phyloP scores from a whole-genome alignment of 2,888 invertebrate genomes.

The Aquatica leii region DNA sequence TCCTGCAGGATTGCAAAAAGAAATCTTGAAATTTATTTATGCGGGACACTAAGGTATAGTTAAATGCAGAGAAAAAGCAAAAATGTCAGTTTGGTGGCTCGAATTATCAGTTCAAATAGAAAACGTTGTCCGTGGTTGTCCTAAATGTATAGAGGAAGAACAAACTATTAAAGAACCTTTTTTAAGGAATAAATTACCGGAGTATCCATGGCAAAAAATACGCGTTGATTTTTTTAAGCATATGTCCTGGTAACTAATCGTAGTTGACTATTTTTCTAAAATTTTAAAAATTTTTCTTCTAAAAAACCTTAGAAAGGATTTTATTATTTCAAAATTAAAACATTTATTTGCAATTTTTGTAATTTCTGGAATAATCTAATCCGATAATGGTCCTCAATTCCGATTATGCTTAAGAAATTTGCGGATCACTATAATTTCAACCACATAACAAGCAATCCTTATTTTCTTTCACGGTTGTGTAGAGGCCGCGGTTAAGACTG shows the following conservation, averaged over 20 bases:
- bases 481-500: no score
- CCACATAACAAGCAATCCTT: slow-evolving; percentile 39
- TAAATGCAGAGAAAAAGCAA: slow-evolving; percentile 40
- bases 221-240: slow-evolving; percentile 35
- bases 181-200: no score
- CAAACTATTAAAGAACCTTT: slow-evolving; percentile 15
- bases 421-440: no score
- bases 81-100: slow-evolving; percentile 43
- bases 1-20: slow-evolving; percentile 32
- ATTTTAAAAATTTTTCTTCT: slow-evolving; percentile 12
- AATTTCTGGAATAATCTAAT: slow-evolving; percentile 33
- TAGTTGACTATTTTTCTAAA: no score
- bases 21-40: slow-evolving; percentile 40
- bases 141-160: not conserved
- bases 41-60: not conserved
- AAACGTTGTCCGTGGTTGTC: slow-evolving; percentile 5
- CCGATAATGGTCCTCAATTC: slow-evolving; percentile 25
- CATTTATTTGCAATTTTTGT: slow-evolving; percentile 35
- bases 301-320: slow-evolving; percentile 2
- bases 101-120: slow-evolving; percentile 6
- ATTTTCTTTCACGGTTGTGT: slow-evolving; percentile 29
- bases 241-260: not conserved
- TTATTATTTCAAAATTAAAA: slow-evolving; percentile 20
- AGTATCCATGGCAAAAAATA: slow-evolving; percentile 40
- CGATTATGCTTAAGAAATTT: not conserved